Percentiles rank a stretch among this genome's conserved stretches.
Evolutionary conservation across 2,888 invertebrate species (phyloP).

Genomic region (Ectropis crepuscularia): DNA sequence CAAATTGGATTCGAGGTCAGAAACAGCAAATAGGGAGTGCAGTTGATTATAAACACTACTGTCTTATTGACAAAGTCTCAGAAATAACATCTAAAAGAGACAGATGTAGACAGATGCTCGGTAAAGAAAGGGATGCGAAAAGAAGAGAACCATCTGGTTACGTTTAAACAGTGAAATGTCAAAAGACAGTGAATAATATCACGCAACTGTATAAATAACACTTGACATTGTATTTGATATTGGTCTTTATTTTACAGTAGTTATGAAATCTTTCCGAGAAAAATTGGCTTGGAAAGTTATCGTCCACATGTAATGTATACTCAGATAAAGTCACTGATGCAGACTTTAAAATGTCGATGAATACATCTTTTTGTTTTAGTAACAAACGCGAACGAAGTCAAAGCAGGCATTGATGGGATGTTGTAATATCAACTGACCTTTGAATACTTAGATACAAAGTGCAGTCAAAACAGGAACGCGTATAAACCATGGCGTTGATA

Average conservation of each 20-base stretch:
- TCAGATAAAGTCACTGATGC: not conserved
- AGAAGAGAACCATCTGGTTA: slow-evolving; percentile 56
- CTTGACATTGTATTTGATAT: slow-evolving; percentile 27
- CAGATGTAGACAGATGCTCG: slow-evolving; percentile 47
- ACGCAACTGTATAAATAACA: slow-evolving; percentile 63
- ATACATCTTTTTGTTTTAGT: slow-evolving; percentile 16
- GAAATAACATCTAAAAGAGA: slow-evolving; percentile 22
- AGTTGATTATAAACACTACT: slow-evolving; percentile 30
- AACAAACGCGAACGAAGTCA: slow-evolving; percentile 11
- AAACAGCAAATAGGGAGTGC: slow-evolving; percentile 38
- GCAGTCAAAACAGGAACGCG: slow-evolving; percentile 8
- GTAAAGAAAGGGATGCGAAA: slow-evolving; percentile 49
- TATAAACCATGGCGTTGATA: not conserved
- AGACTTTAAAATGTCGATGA: slow-evolving; percentile 9
- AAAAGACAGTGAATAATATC: slow-evolving; percentile 52
- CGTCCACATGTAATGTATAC: not conserved
- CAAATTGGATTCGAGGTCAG: slow-evolving; percentile 38
- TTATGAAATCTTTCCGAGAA: slow-evolving; percentile 21
- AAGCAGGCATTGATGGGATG: slow-evolving; percentile 21
- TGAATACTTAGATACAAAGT: slow-evolving; percentile 15
- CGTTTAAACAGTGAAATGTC: slow-evolving; percentile 55
- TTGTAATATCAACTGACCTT: slow-evolving; percentile 32
- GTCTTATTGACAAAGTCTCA: slow-evolving; percentile 31
- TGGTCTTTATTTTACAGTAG: slow-evolving; percentile 14
- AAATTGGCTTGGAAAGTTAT: slow-evolving; percentile 2